Evolutionary conservation across 1,140 invertebrate genomes (phyloP), one percentile per base, ranked within the genome.

Genomic region (Arctopsyche grandis): DNA sequence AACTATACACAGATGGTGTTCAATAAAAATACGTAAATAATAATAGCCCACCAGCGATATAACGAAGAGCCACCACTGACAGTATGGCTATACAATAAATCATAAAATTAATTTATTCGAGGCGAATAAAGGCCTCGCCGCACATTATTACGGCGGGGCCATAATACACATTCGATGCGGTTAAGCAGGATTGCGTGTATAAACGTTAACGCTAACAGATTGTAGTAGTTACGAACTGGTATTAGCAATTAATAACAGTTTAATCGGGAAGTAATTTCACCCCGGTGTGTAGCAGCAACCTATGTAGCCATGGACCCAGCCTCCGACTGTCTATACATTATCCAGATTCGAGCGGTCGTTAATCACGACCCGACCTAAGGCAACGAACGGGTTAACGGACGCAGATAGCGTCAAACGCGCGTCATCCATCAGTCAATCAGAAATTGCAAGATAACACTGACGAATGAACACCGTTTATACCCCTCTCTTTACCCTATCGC

Each of bases 231-330:
- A 26, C 24, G 21, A 24, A 66, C 63, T 66, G 63, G 63, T 66
- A 66, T 66, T 66, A 66, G 63, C 63, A 26, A 66, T 66, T 26
- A 66, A 66, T 66, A 66, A 66, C 63, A 66, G 63, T 66, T 66
- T 66, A 66, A 66, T 66, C 63, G 63, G 63, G 4, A 26, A 66
- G 63, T 22, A 66, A 66, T 66, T 66, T 66, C 63, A 10, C 16
- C 10, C 1, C 48, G 4, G 48, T 16, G 16, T 52, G 48, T 52
- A 7, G 29, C 29, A 38, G 29, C 29, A 38, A n/a, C n/a, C n/a
- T n/a, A n/a, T n/a, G 29, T 38, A 7, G 29, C 29, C 1, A 38
- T 1, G 1, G 7, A 38, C 29, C 29, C 48, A 52, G n/a, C 16
- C 16, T 5, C 48, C 12, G 48, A 5, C 48, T 52, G 48, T 52